Evolutionary conservation across 2,113 vertebrate genomes (phyloP), one percentile per base, ranked within the genome.

Genomic region (Poecile atricapillus): DNA sequence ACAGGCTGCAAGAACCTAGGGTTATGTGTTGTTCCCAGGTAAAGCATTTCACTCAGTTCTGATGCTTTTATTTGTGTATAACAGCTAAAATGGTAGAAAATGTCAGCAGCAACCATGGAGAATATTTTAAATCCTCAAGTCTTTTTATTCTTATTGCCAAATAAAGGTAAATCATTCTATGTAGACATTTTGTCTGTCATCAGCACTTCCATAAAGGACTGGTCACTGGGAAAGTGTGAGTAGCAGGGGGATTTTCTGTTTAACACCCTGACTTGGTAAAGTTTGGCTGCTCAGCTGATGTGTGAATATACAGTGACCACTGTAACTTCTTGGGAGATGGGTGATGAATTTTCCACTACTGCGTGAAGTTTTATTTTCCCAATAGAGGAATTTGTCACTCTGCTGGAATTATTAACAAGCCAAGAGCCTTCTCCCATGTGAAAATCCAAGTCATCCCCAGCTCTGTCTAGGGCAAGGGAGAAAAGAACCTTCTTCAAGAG

Each of bases 231-330:
- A 70, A 79, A 10, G 74, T 58, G 84, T 87, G 89, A 94, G 58
- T 30, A 37, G 86, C 71, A 73, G 58, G 76, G 44, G 58, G 91
- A 92, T 96, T 95, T 94, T 89, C 95, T 95, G 71, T 86, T 94
- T 92, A 89, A 83, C 89, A 68, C 71, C 39, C 55, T 64, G 77
- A 19, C 52, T 60, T 56, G 78, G 92, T 91, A 12, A 81, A 75
- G 28, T 92, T 83, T 24, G 62, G 79, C 79, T 79, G 75, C 71
- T 90, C 39, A 67, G 80, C 55, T 74, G 73, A 10, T 1, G 3
- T 68, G 69, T 89, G 74, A 91, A 43, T 46, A 49, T 21, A 52
- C 65, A 82, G 65, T n/a, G 53, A 49, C 78, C 69, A 46, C 52
- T 89, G 80, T 91, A 68, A 80, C 64, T 94, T 87, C 74, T 68